Base-by-base conservation (phyloP, 2,797 vertebrate species). In the Onychomys torridus region DNA sequence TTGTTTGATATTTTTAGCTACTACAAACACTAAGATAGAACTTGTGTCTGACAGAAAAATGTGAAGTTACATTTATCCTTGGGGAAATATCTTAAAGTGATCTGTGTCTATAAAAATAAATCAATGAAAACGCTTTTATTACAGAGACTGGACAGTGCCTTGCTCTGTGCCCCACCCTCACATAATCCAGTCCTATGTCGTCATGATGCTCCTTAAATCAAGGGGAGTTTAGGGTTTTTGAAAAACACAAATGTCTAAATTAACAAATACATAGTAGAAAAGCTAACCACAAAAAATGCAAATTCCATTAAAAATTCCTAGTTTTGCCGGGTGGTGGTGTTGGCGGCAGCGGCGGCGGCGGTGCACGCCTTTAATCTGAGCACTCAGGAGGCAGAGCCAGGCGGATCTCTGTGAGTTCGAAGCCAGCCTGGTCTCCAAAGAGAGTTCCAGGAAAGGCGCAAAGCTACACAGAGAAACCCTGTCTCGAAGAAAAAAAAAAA, bases 81-180 rank as follows among this genome's bases (percentile, higher is more conserved):
- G 25, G 49, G 69, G 82, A 91, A 82, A 78, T 40, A 10, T 86
- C 40, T 93, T 96, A 32, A 90, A 82, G 34, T 76, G 12, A 77
- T 83, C 37, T 40, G 37, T 40, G 21, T 59, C 7, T 63, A 63
- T 63, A 83, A 57, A 82, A 82, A 57, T 81, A 57, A 81, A 57
- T 37, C 37, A 76, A 14, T 77, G 27, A 82, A 82, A 40, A 55
- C 12, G 27, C 0, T 37, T 81, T 57, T 57, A 57, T 81, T 57
- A 81, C 12, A 37, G 52, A 81, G 34, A 11, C 78, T 59, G 23
- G 21, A 81, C 21, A 25, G 5, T n/a, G 49, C 2, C n/a, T 81
- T 81, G 34, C 2, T 14, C 52, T 25, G 12, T 81, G 52, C 34
- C 23, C 25, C 23, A 43, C 40, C 40, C 21, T 21, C 21, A 43